phyloP scores from a whole-genome alignment of 2,888 invertebrate species.

The Drosophila subquinaria region DNA sequence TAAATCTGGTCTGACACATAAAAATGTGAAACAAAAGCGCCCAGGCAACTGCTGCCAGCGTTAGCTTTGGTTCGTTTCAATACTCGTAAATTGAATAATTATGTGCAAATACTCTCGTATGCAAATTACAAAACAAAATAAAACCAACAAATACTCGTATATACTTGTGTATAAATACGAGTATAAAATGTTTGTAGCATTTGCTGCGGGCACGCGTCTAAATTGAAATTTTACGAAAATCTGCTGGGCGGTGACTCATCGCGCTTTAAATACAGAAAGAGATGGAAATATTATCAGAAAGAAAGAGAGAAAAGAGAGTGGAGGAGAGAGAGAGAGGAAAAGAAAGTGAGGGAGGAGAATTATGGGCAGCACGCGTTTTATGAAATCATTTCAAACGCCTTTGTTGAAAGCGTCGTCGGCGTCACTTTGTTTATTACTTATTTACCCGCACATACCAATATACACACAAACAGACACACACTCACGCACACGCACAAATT shows the following conservation, averaged over 20 bases:
- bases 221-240: conserved; percentile 58
- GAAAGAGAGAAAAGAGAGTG: not conserved
- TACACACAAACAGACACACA: conserved; percentile 11
- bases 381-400: conserved; percentile 71
- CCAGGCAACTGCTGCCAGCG: conserved; percentile 39
- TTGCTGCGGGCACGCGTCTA: conserved; percentile 46
- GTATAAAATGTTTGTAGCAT: conserved; percentile 16
- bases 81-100: conserved; percentile 72
- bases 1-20: conserved; percentile 58
- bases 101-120: conserved; percentile 56
- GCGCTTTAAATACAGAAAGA: conserved; percentile 20
- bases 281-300: too few species aligned
- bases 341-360: conserved; percentile 14
- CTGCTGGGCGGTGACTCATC: conserved; percentile 25
- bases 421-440: conserved; percentile 63
- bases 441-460: conserved; percentile 39
- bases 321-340: not conserved
- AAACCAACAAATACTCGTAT: conserved; percentile 11
- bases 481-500: conserved; percentile 55
- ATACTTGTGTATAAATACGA: not conserved
- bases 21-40: conserved; percentile 52
- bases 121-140: conserved; percentile 40
- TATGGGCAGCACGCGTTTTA: conserved; percentile 55
- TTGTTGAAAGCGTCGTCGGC: conserved; percentile 44
- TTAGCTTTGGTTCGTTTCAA: conserved; percentile 26